These are phyloP conservation scores for Brienomyrus longianalis DNA, from an alignment of 2,113 vertebrate species.

Conservation along the genomic window DNA sequence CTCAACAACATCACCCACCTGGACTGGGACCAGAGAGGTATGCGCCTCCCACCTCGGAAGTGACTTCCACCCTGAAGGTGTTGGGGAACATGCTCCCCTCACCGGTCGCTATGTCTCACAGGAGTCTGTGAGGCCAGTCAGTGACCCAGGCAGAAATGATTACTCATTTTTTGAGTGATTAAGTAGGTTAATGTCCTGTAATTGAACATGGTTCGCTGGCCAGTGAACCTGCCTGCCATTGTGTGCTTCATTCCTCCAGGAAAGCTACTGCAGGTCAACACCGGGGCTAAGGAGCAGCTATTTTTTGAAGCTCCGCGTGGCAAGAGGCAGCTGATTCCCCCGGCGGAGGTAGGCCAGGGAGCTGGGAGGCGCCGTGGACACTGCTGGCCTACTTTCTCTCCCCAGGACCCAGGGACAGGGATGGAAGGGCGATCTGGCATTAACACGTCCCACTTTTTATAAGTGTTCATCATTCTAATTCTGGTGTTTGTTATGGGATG, in stretches of 20 bases:
- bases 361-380: constrained; percentile 21
- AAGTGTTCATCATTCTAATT: constrained; percentile 47
- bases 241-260: constrained; percentile 55
- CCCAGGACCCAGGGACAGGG: constrained; percentile 29
- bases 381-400: constrained; percentile 37
- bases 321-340: constrained; percentile 83
- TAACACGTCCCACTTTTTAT: constrained; percentile 55
- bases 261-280: constrained; percentile 95
- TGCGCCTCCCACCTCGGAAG: constrained; percentile 14
- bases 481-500: constrained; percentile 30
- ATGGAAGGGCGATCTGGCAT: constrained; percentile 49
- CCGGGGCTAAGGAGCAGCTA: constrained; percentile 90
- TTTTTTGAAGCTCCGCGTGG: constrained; percentile 97
- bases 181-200: neutral
- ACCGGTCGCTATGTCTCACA: neutral
- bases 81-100: neutral
- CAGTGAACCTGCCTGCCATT: neutral
- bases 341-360: constrained; percentile 70
- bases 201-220: neutral
- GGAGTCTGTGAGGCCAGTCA: neutral
- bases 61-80: neutral
- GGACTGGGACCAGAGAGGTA: constrained; percentile 92
- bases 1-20: constrained; percentile 89
- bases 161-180: neutral
- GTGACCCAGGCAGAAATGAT: neutral